A percentile compares a stretch with the other conserved stretches of the same genome.
Evolutionary conservation across 2,888 invertebrate genomes (phyloP).

Genomic region (Phortica okadai): DNA sequence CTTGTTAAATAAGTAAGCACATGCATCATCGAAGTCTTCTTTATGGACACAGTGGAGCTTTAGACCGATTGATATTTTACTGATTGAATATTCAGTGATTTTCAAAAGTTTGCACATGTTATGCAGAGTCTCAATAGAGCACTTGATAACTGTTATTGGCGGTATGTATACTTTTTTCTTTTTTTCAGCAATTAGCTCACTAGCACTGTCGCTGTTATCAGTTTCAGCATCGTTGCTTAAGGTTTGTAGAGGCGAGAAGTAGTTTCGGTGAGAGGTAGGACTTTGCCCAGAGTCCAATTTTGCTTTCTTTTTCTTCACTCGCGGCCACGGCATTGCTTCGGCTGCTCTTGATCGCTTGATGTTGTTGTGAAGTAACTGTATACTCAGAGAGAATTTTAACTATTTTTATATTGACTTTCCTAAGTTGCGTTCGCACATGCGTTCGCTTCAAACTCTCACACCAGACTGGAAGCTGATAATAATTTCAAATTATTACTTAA

Average conservation of each 20-base stretch:
- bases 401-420: background rate
- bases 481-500: too few relatives aligned
- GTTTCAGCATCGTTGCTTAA: too few relatives aligned
- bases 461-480: background rate
- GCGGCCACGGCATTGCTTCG: conserved; percentile 21
- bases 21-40: too few relatives aligned
- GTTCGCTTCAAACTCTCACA: background rate
- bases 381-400: background rate
- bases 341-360: background rate
- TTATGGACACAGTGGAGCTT: too few relatives aligned
- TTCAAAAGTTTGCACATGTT: conserved; percentile 21
- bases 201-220: background rate
- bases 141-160: conserved; percentile 20
- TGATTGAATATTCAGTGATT: too few relatives aligned
- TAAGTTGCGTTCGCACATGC: background rate
- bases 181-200: conserved; percentile 16
- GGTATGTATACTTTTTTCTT: conserved; percentile 9
- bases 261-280: too few relatives aligned
- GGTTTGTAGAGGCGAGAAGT: too few relatives aligned
- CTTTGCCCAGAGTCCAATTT: too few relatives aligned
- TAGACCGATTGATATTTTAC: too few relatives aligned
- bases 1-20: too few relatives aligned
- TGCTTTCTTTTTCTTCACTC: too few relatives aligned
- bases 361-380: background rate
- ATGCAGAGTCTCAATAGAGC: conserved; percentile 8